A percentile compares a stretch with the other conserved stretches of the same genome.
Evolutionary conservation across 2,113 vertebrate genomes (phyloP).

Genomic region (Amblyopsis rosae): DNA sequence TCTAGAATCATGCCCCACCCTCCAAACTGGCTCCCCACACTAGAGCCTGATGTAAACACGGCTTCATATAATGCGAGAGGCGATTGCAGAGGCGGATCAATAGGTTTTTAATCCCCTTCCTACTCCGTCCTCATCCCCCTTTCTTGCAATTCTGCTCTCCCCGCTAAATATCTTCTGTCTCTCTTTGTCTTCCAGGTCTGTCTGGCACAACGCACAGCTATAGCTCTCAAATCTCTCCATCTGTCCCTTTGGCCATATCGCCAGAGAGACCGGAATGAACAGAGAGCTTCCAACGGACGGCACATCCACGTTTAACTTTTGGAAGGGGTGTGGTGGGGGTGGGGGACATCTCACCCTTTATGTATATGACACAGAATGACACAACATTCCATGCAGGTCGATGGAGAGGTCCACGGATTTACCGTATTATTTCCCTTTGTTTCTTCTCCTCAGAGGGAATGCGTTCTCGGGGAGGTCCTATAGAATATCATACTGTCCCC

Average conservation of each 20-base stretch:
- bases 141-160: slow-evolving; percentile 52
- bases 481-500: no score
- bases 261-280: no score
- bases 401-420: no score
- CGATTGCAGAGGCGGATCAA: slow-evolving; percentile 64
- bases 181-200: slow-evolving; percentile 50
- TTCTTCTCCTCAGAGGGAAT: no score
- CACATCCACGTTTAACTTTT: background rate
- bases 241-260: background rate
- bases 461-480: no score
- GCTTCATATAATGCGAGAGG: slow-evolving; percentile 67
- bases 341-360: no score
- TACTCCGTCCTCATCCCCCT: slow-evolving; percentile 45
- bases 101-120: slow-evolving; percentile 70
- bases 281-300: no score
- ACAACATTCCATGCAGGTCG: no score
- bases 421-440: no score
- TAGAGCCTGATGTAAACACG: slow-evolving; percentile 71
- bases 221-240: slow-evolving; percentile 12
- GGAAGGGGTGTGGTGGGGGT: no score
- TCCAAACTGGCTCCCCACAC: slow-evolving; percentile 20
- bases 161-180: slow-evolving; percentile 52
- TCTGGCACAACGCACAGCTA: no score
- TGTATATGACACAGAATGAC: no score
- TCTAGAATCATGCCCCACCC: slow-evolving; percentile 20